Percentiles rank a stretch among this genome's conserved stretches.
These are phyloP conservation scores for Sarcoramphus papa DNA, from an alignment of 2,797 vertebrate species.

Conservation along the genomic window DNA sequence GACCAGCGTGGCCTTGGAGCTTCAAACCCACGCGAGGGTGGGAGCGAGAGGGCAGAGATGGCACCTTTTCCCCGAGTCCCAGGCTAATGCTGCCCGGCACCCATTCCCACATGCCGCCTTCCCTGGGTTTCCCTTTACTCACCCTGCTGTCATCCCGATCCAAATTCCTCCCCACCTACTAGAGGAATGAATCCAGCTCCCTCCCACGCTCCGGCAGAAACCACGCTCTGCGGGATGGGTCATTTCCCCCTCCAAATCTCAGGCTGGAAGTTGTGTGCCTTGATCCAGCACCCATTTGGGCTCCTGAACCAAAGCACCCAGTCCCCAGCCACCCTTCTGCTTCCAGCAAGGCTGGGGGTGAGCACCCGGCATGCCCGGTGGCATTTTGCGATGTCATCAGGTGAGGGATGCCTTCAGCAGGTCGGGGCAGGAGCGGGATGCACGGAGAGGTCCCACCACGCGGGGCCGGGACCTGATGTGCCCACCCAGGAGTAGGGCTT, in stretches of 20 bases:
- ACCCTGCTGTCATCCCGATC: background rate
- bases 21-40: accelerated
- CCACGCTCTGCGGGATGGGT: accelerated
- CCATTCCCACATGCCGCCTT: background rate
- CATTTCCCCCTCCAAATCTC: no score
- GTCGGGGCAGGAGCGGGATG: background rate
- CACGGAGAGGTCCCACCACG: accelerated
- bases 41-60: background rate
- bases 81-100: background rate
- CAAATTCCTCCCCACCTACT: background rate
- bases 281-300: background rate
- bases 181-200: background rate
- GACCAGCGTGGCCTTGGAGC: accelerated
- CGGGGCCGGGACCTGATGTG: background rate
- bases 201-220: background rate
- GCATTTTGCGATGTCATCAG: background rate
- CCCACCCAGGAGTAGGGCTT: background rate
- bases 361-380: background rate
- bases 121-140: background rate
- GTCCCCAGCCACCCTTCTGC: background rate
- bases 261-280: background rate
- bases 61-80: background rate
- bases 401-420: background rate
- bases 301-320: background rate
- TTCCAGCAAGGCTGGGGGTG: background rate